Conservation (phyloP, 2,797 vertebrate species). For the Odontamblyopus lacepedii region DNA sequence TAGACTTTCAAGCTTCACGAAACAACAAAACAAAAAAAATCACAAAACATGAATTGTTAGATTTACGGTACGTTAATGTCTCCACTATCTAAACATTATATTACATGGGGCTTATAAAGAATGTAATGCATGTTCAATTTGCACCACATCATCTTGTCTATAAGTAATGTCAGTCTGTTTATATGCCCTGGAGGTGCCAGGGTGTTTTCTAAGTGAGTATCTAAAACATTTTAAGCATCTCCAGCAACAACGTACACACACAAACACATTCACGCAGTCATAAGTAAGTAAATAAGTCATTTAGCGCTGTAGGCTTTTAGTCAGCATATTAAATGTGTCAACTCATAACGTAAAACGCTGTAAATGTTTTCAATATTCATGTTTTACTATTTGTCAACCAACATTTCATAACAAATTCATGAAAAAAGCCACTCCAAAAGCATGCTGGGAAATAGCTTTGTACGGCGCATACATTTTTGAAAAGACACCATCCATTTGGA, state of each 20-base stretch:
- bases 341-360: slow-evolving; percentile 76
- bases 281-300: slow-evolving; percentile 26
- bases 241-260: slow-evolving; percentile 27
- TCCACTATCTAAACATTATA: slow-evolving; percentile 62
- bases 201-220: slow-evolving; percentile 64
- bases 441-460: slow-evolving; percentile 70
- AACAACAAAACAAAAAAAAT: neutral
- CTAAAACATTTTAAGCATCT: slow-evolving; percentile 58
- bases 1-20: no score
- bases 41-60: neutral
- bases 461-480: slow-evolving; percentile 79
- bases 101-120: slow-evolving; percentile 59
- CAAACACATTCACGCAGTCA: slow-evolving; percentile 23
- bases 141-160: slow-evolving; percentile 65
- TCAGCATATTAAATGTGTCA: slow-evolving; percentile 83
- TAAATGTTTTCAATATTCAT: slow-evolving; percentile 83
- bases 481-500: slow-evolving; percentile 77
- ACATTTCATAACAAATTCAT: slow-evolving; percentile 83
- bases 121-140: slow-evolving; percentile 58
- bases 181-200: slow-evolving; percentile 63
- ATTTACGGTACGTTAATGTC: slow-evolving; percentile 26
- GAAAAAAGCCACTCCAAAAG: slow-evolving; percentile 76
- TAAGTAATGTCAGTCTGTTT: slow-evolving; percentile 69
- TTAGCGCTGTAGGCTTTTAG: slow-evolving; percentile 78
- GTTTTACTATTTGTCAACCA: slow-evolving; percentile 84